Evolutionary conservation across 1,140 invertebrate genomes (phyloP), one percentile per base, ranked within the genome.

Genomic region (Wiebesia pumilae): DNA sequence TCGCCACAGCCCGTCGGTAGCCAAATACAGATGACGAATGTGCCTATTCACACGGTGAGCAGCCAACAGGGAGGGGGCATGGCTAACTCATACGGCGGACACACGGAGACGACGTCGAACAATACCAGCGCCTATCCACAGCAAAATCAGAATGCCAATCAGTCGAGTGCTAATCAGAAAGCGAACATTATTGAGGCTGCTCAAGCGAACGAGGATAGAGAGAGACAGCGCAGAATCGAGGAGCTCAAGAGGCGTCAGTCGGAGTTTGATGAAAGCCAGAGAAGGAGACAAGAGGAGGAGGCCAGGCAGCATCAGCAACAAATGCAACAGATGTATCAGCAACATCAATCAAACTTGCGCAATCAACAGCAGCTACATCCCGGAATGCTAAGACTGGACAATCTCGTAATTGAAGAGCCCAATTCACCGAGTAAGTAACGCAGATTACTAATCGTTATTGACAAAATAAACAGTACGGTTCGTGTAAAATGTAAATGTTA

Each of bases 381-480:
- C 1, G 91, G 90, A 24, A 93, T 94, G 92, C 83, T 95, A 40
- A 91, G 95, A 77, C 89, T 95, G 19, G 95, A 95, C 85, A 95
- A 95, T 84, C 91, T 95, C 19, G 93, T 95, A 51, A 94, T 95
- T 33, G 94, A 95, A 81, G 93, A 94, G 30, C 93, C 93, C 0
- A 92, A 87, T 71, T 90, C 90, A 65, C 90, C 92, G 43, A 89
- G 92, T 93, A 87, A 93, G 90, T 90, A 80, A 30, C 16, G 24
- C 27, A 3, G 19, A 54, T 16, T 10, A 54, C 19, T 54, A 16
- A 54, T 19, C 51, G 51, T 16, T 54, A 54, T 10, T 54, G 51
- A 54, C 10, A 16, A 7, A 54, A 16, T 16, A 54, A 16, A 1
- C 19, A 54, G 14, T 47, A 7, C 14, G n/a, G 14, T 47, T 47